Conservation (phyloP, 2,797 vertebrate genomes). For the Alosa sapidissima region DNA sequence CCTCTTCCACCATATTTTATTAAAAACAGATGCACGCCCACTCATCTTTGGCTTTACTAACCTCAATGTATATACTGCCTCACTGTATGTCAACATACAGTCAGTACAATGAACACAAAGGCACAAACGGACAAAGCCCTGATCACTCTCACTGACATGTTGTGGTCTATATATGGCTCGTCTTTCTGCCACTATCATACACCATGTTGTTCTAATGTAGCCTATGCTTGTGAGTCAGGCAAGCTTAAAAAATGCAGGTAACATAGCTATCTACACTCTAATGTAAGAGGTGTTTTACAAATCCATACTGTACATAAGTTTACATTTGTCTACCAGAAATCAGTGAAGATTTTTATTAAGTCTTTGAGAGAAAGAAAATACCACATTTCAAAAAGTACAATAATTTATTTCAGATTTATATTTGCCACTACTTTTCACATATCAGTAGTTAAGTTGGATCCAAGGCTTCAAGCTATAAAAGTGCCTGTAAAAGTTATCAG, state of each 20-base stretch:
- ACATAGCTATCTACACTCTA: background rate
- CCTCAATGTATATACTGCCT: background rate
- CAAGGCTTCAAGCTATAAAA: too few species aligned
- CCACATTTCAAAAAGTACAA: background rate
- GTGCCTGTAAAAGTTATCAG: too few species aligned
- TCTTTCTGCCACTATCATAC: background rate
- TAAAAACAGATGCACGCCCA: constrained; percentile 5
- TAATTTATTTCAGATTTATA: background rate
- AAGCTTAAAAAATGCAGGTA: background rate
- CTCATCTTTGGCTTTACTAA: background rate
- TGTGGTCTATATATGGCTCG: background rate
- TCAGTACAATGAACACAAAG: background rate
- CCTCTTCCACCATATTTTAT: background rate
- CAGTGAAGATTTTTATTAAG: background rate
- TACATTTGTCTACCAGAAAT: background rate
- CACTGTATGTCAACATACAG: background rate
- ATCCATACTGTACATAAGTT: background rate
- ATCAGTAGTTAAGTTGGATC: background rate
- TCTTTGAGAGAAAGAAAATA: background rate
- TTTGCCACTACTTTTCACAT: background rate
- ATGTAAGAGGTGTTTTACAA: background rate
- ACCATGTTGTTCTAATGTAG: background rate
- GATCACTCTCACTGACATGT: background rate
- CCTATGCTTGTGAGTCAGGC: background rate
- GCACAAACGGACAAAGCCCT: background rate